A percentile compares a stretch with the other conserved stretches of the same genome.
These are phyloP conservation scores for Margarornis squamiger DNA, from an alignment of 2,797 vertebrate genomes.

Conservation along the genomic window DNA sequence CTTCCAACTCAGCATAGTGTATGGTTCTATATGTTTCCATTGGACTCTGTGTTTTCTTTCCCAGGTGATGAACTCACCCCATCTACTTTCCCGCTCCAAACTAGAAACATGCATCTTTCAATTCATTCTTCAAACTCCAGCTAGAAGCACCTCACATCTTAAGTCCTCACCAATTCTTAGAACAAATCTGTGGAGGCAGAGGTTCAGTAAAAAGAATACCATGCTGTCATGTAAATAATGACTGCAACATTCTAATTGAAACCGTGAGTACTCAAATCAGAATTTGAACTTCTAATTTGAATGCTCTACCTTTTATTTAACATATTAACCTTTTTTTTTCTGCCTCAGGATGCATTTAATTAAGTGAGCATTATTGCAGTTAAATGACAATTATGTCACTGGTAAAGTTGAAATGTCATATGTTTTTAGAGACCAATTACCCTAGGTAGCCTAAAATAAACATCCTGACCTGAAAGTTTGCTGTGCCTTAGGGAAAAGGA, in stretches of 20 bases:
- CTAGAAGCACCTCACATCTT: neutral
- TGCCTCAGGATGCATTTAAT: neutral
- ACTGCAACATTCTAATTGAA: neutral
- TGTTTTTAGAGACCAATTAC: constrained; percentile 22
- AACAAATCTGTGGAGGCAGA: neutral
- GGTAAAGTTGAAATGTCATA: neutral
- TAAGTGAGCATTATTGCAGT: neutral
- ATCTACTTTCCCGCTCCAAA: neutral
- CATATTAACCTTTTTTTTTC: neutral
- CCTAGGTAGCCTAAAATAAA: constrained; percentile 4
- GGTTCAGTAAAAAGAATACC: neutral
- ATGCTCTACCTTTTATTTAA: constrained; percentile 1
- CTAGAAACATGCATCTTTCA: neutral
- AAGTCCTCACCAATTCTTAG: neutral
- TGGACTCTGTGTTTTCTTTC: neutral
- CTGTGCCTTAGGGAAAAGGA: neutral
- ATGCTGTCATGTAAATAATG: neutral
- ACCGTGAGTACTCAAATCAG: neutral
- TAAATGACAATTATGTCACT: constrained; percentile 14
- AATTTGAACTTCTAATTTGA: neutral
- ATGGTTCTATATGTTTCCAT: neutral
- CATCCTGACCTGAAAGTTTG: neutral
- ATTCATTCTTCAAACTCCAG: neutral
- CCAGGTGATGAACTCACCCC: accelerated
- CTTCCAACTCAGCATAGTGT: neutral